Conservation (phyloP, 2,797 vertebrate genomes). For the Poeciliopsis paucimaculata region DNA sequence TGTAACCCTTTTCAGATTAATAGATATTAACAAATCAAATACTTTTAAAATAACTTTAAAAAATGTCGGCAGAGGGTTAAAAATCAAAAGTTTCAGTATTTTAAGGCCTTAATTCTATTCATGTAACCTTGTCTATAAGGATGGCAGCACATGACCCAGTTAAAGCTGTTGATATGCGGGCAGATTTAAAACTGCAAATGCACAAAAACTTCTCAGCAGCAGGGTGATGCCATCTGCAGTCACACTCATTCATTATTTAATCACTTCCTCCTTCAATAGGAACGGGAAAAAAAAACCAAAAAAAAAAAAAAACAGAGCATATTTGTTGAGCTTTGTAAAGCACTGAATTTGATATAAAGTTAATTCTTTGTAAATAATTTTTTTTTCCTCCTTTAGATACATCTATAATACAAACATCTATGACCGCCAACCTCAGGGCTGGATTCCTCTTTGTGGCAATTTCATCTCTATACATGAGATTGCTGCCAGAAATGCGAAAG, state of each 20-base stretch:
- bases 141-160: not conserved
- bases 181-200: slow-evolving; percentile 32
- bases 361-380: not conserved
- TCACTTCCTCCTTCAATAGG: slow-evolving; percentile 26
- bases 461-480: slow-evolving; percentile 72
- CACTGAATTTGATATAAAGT: slow-evolving; percentile 5
- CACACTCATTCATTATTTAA: slow-evolving; percentile 50
- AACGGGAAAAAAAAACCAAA: not conserved
- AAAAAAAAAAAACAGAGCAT: not conserved
- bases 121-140: slow-evolving; percentile 12
- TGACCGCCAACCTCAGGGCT: slow-evolving; percentile 38
- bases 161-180: slow-evolving; percentile 27
- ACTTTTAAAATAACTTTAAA: not conserved
- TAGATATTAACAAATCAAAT: not conserved
- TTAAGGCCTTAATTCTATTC: not conserved
- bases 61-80: slow-evolving; percentile 20
- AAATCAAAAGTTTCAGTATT: slow-evolving; percentile 26
- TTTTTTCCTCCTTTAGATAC: not conserved
- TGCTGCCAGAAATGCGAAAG: slow-evolving; percentile 45
- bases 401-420: slow-evolving; percentile 7
- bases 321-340: slow-evolving; percentile 3
- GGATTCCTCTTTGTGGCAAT: slow-evolving; percentile 56
- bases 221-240: slow-evolving; percentile 43
- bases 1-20: not conserved
- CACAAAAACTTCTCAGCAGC: slow-evolving; percentile 31